Base-by-base conservation (phyloP, 2,888 invertebrate genomes). In the Lochmaea capreae region DNA sequence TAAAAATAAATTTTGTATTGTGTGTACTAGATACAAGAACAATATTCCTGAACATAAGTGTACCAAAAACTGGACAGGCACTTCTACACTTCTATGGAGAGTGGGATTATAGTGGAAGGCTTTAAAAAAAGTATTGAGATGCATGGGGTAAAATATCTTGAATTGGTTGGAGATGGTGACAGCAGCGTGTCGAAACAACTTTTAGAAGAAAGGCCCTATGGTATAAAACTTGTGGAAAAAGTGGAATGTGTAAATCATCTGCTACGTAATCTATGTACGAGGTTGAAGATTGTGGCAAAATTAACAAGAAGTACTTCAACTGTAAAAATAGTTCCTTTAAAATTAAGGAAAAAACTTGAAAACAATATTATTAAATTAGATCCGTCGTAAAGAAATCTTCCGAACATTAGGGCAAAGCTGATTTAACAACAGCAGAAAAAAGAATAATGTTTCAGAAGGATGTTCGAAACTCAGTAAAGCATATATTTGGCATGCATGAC, bases 91-190 rank as follows among this genome's bases (percentile, higher is more conserved):
- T 69, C 77, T 6, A 85, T 85, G 83, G 85, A 85, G 78, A 76
- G 81, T 11, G 81, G 79, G 42, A 84, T 84, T 12, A 78, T 84
- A 18, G 70, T 78, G n/a, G 81, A 84, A 75, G 85, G 82, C 6
- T 85, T 84, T 72, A 72, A 76, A 63, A n/a, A n/a, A n/a, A n/a
- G n/a, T n/a, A n/a, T n/a, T n/a, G n/a, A n/a, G n/a, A n/a, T n/a
- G n/a, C n/a, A n/a, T n/a, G n/a, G n/a, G n/a, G n/a, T n/a, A n/a
- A 39, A 80, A 18, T 85, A 83, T 69, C 76, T 62, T 3, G 73
- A 77, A 72, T 72, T 85, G 42, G 79, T 85, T n/a, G 84, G 83
- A 16, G 85, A 84, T 76, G 84, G 85, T 14, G 86, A 86, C 73
- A 81, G 83, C 12, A 84, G 81, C 18, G 84, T 85, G 4, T 83